These are phyloP conservation scores for Campoplex nolae DNA, from an alignment of 2,888 invertebrate genomes.

Conservation along the genomic window DNA sequence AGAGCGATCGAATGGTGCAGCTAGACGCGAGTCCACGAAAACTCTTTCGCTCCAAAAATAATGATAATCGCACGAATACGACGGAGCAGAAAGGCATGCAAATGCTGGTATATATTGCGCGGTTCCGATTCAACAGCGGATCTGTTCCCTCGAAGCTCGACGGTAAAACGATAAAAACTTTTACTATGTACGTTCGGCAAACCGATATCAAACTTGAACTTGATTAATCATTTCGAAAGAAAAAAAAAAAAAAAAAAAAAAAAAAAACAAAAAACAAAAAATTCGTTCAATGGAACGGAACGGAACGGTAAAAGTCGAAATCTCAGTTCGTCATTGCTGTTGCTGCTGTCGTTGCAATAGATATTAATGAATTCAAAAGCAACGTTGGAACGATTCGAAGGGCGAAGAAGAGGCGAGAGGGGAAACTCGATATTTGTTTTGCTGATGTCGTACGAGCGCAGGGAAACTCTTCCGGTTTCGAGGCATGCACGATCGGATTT, in stretches of 20 bases:
- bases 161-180: not conserved
- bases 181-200: not conserved
- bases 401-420: not conserved
- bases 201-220: no score
- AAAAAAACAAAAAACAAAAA: no score
- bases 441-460: conserved; percentile 26
- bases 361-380: conserved; percentile 66
- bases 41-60: conserved; percentile 4
- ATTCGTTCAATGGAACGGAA: no score
- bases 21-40: conserved; percentile 1
- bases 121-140: conserved; percentile 13
- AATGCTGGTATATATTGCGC: conserved; percentile 43
- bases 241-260: no score
- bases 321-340: conserved; percentile 49
- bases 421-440: conserved; percentile 39
- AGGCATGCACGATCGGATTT: conserved; percentile 71
- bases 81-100: conserved; percentile 18
- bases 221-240: no score
- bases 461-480: conserved; percentile 49
- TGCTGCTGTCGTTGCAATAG: conserved; percentile 40
- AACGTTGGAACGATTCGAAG: not conserved
- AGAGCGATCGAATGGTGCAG: conserved; percentile 3
- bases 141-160: conserved; percentile 31
- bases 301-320: not conserved
- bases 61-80: not conserved